Evolutionary conservation across 2,888 invertebrate species (phyloP).

Genomic region (Ophonus ardosiacus): DNA sequence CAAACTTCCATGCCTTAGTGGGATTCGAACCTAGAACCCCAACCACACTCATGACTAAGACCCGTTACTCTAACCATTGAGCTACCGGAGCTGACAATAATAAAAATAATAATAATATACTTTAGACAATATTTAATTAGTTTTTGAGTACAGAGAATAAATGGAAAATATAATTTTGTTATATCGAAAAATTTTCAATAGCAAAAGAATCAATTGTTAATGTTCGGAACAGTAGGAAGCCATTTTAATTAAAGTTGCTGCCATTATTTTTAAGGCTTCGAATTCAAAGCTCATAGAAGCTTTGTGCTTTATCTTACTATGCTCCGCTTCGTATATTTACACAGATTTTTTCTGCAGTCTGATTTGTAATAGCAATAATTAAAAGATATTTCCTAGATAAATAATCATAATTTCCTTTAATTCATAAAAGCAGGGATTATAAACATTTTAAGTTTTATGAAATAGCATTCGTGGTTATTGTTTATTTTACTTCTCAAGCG

Average conservation of each 20-base stretch:
- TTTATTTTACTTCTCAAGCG: background rate
- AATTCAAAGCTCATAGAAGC: slow-evolving; percentile 12
- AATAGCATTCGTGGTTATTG: background rate
- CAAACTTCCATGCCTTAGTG: too few relatives aligned
- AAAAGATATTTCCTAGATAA: background rate
- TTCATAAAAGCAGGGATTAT: background rate
- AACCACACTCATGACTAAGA: too few relatives aligned
- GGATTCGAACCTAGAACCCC: too few relatives aligned
- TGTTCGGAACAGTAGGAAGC: background rate
- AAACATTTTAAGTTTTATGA: background rate
- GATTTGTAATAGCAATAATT: background rate
- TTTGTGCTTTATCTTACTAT: slow-evolving; percentile 3
- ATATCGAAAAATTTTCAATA: too few relatives aligned
- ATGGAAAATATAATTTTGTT: background rate
- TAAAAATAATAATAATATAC: too few relatives aligned
- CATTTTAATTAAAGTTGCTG: slow-evolving; percentile 37
- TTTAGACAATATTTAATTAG: too few relatives aligned
- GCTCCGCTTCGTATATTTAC: slow-evolving; percentile 18
- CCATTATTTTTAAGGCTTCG: slow-evolving; percentile 26
- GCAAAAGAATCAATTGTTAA: too few relatives aligned
- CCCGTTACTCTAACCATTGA: too few relatives aligned
- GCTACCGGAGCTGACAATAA: too few relatives aligned
- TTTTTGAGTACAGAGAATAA: background rate
- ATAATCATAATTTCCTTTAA: background rate
- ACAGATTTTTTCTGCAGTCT: background rate